Evolutionary conservation across 2,113 vertebrate genomes (phyloP).

Genomic region (Ceyx cyanopectus): DNA sequence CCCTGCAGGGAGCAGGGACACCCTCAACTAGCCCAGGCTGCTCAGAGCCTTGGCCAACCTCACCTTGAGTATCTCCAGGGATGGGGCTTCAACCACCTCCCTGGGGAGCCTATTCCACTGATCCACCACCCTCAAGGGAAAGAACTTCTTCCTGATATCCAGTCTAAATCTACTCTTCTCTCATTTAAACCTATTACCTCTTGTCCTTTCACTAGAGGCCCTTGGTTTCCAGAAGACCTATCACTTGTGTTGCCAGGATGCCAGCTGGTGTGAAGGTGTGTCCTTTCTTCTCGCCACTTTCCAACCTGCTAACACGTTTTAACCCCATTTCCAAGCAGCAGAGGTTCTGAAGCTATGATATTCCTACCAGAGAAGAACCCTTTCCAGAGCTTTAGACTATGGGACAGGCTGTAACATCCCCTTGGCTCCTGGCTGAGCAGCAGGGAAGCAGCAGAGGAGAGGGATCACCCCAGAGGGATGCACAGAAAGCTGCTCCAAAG

Average conservation of each 20-base stretch:
- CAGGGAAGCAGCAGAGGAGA: not conserved
- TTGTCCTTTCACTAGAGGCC: too few relatives aligned
- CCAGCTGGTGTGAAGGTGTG: not conserved
- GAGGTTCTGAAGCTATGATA: not conserved
- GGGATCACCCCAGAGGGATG: rapidly evolving
- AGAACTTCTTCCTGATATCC: too few relatives aligned
- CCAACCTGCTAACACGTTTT: not conserved
- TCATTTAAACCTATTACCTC: too few relatives aligned
- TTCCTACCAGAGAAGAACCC: not conserved
- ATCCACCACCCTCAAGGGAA: too few relatives aligned
- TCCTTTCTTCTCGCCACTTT: not conserved
- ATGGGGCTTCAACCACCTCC: too few relatives aligned
- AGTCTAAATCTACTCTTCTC: too few relatives aligned
- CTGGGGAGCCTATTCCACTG: too few relatives aligned
- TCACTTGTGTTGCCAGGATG: not conserved
- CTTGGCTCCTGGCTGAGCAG: not conserved
- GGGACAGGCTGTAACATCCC: not conserved
- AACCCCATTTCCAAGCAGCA: not conserved
- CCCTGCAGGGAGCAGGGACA: too few relatives aligned
- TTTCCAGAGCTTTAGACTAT: not conserved
- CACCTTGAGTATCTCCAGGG: too few relatives aligned
- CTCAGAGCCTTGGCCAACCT: too few relatives aligned
- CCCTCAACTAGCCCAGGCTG: too few relatives aligned
- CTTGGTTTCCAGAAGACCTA: not conserved
- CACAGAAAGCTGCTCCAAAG: not conserved